A percentile compares a stretch with the other conserved stretches of the same genome.
These are phyloP conservation scores for Lithophane leautieri DNA, from an alignment of 2,888 invertebrate species.

Conservation along the genomic window DNA sequence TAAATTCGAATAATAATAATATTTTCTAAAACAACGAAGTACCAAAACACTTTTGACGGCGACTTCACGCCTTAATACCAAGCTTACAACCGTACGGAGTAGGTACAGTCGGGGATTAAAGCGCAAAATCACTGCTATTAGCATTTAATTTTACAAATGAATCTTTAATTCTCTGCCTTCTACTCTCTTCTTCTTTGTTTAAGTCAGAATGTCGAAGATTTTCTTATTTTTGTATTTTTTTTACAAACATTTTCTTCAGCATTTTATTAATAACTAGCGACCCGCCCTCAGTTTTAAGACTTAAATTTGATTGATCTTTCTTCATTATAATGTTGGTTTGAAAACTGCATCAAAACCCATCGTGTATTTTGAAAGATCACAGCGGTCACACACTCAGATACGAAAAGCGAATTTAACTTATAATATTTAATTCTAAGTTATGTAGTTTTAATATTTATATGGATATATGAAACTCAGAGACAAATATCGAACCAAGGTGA, in stretches of 20 bases:
- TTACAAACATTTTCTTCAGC: not conserved
- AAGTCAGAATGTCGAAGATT: slow-evolving; percentile 26
- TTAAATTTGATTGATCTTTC: too few species aligned
- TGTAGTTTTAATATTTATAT: too few species aligned
- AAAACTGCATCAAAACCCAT: too few species aligned
- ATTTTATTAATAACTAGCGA: not conserved
- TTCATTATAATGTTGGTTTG: too few species aligned
- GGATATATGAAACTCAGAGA: too few species aligned
- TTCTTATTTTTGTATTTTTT: not conserved
- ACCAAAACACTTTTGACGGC: slow-evolving; percentile 67
- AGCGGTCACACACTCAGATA: too few species aligned
- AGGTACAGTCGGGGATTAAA: slow-evolving; percentile 83
- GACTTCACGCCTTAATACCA: slow-evolving; percentile 76
- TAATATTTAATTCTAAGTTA: too few species aligned
- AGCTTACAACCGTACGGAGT: slow-evolving; percentile 76
- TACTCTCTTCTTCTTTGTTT: slow-evolving; percentile 68
- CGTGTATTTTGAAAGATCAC: too few species aligned
- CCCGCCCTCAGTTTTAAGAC: not conserved
- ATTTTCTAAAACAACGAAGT: not conserved
- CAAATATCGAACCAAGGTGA: too few species aligned
- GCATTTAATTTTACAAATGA: slow-evolving; percentile 89
- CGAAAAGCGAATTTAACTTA: too few species aligned
- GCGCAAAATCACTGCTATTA: slow-evolving; percentile 84
- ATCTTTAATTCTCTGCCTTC: slow-evolving; percentile 84
- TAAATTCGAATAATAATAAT: not conserved